These are phyloP conservation scores for Acanthosepion pharaonis DNA, from an alignment of 2,888 invertebrate species.

Conservation along the genomic window DNA sequence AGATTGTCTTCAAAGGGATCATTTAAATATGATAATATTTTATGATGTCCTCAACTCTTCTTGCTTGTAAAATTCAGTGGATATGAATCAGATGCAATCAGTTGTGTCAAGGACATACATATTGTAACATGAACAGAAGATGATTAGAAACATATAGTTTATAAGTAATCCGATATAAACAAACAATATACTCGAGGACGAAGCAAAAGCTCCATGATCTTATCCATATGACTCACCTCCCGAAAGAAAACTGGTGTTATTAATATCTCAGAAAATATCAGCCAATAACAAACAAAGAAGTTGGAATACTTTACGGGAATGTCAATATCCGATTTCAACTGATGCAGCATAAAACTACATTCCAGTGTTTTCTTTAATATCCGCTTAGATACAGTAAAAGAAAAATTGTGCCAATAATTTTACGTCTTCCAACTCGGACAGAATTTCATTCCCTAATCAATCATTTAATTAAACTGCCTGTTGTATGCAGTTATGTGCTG, in stretches of 20 bases:
- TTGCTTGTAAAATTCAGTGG: too few relatives aligned
- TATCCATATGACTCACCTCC: background rate
- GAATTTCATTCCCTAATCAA: background rate
- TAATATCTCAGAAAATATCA: background rate
- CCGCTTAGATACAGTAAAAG: background rate
- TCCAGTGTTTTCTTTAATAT: background rate
- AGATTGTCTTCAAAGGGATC: too few relatives aligned
- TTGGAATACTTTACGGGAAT: background rate
- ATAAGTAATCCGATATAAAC: too few relatives aligned
- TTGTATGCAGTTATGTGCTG: background rate
- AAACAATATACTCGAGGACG: background rate
- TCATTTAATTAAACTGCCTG: background rate
- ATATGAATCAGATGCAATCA: too few relatives aligned
- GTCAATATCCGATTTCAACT: background rate
- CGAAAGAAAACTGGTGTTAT: background rate
- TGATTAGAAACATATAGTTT: too few relatives aligned
- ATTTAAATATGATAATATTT: too few relatives aligned
- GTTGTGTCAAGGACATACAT: too few relatives aligned
- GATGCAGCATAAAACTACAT: background rate
- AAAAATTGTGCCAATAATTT: slow-evolving; percentile 17
- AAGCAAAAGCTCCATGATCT: background rate
- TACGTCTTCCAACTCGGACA: background rate
- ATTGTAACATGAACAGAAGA: too few relatives aligned
- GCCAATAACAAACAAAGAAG: background rate
- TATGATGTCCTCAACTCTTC: too few relatives aligned